These are phyloP conservation scores for Cinara cedri DNA, from an alignment of 2,888 invertebrate species.

Conservation along the genomic window DNA sequence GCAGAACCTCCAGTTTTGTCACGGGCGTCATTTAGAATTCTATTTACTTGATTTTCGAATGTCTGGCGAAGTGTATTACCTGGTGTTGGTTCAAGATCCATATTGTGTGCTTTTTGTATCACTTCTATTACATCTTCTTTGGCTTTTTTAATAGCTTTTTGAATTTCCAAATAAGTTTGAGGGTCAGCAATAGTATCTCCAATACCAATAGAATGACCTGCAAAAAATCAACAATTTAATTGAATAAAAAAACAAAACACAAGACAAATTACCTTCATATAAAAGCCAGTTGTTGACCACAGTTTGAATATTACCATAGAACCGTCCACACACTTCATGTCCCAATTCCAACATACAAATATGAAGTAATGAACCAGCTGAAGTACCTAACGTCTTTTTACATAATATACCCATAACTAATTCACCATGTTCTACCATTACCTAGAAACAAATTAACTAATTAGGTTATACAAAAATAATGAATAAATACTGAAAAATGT, in stretches of 20 bases:
- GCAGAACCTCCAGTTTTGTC: constrained; percentile 99
- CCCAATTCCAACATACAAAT: constrained; percentile 97
- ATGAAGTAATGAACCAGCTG: constrained; percentile 95
- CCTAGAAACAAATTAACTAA: constrained; percentile 63
- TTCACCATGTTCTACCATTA: constrained; percentile 97
- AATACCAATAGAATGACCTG: constrained; percentile 91
- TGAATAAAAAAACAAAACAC: not conserved
- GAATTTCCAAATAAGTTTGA: constrained; percentile 96
- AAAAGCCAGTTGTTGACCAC: constrained; percentile 98
- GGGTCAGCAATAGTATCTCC: constrained; percentile 99
- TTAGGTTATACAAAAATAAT: no score
- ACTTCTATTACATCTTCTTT: constrained; percentile 99
- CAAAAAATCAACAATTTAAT: constrained; percentile 8
- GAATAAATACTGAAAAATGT: no score
- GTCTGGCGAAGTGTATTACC: constrained; percentile 99
- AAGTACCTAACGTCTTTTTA: constrained; percentile 95
- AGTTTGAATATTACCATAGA: constrained; percentile 99
- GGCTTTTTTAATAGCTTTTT: constrained; percentile 96
- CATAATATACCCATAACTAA: constrained; percentile 97
- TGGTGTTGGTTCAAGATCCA: constrained; percentile 97
- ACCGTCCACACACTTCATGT: constrained; percentile 91
- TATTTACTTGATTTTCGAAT: constrained; percentile 97
- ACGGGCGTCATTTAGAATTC: constrained; percentile 99
- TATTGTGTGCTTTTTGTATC: constrained; percentile 99
- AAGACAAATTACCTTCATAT: constrained; percentile 72